Evolutionary conservation across 2,888 invertebrate genomes (phyloP).

Genomic region (Troglohyphantes excavatus): DNA sequence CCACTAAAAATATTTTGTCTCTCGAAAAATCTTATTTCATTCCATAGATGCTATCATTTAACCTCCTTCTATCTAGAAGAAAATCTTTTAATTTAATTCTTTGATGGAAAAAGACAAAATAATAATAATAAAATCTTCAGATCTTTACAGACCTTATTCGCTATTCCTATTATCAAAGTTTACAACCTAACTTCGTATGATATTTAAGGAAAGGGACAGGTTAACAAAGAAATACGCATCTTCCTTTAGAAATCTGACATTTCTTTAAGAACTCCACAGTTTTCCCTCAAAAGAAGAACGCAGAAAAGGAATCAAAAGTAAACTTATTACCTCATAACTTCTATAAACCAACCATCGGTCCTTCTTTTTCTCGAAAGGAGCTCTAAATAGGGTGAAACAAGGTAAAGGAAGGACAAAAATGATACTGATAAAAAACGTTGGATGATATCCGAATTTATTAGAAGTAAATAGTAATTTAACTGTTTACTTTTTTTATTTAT

Average conservation of each 20-base stretch:
- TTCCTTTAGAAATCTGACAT: constrained; percentile 38
- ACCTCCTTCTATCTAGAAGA: not conserved
- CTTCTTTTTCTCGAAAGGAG: no score
- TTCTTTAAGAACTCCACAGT: constrained; percentile 36
- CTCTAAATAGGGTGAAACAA: constrained; percentile 22
- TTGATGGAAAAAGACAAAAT: constrained; percentile 22
- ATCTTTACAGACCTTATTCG: no score
- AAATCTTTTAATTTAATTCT: constrained; percentile 12
- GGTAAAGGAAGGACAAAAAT: not conserved
- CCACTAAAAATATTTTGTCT: no score
- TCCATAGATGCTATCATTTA: not conserved
- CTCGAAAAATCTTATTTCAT: no score
- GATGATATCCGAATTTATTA: constrained; percentile 3
- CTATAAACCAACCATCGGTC: constrained; percentile 45
- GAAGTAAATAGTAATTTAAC: constrained; percentile 26
- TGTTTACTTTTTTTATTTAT: no score
- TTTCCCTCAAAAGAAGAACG: not conserved
- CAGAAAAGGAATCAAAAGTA: constrained; percentile 11
- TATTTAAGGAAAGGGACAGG: constrained; percentile 29
- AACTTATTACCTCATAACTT: constrained; percentile 57
- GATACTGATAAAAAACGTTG: constrained; percentile 28
- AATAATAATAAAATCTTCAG: not conserved
- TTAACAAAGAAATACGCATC: constrained; percentile 41
- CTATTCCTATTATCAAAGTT: constrained; percentile 18
- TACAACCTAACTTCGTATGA: not conserved